Evolutionary conservation across 2,888 invertebrate genomes (phyloP).

Genomic region (Campoplex nolae): DNA sequence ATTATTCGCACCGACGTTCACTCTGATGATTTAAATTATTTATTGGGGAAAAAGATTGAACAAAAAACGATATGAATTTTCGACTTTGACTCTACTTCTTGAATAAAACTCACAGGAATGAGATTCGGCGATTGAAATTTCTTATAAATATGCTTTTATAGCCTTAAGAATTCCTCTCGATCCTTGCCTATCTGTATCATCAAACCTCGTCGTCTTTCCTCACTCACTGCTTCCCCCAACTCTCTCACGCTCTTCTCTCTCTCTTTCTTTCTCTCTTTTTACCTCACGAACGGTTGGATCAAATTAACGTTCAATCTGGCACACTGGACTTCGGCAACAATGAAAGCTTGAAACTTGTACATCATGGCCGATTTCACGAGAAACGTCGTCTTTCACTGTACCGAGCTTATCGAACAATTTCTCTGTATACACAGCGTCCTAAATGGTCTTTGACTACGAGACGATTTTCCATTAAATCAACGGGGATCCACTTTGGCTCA

Average conservation of each 20-base stretch:
- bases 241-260: neutral
- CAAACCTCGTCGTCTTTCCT: neutral
- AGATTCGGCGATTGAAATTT: neutral
- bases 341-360: conserved; percentile 60
- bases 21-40: neutral
- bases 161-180: neutral
- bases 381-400: conserved; percentile 31
- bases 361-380: conserved; percentile 49
- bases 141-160: neutral
- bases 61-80: neutral
- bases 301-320: conserved; percentile 64
- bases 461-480: conserved; percentile 38
- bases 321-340: conserved; percentile 50
- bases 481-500: conserved; percentile 1
- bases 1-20: neutral
- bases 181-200: neutral
- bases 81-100: too few species aligned
- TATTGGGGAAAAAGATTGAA: neutral
- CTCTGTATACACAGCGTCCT: conserved; percentile 3
- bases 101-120: neutral
- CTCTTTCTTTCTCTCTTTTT: conserved; percentile 17
- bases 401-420: conserved; percentile 16
- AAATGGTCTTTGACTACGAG: conserved; percentile 3
- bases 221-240: neutral
- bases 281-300: conserved; percentile 45